Evolutionary conservation across 2,888 invertebrate species (phyloP).

Genomic region (Ormia ochracea): DNA sequence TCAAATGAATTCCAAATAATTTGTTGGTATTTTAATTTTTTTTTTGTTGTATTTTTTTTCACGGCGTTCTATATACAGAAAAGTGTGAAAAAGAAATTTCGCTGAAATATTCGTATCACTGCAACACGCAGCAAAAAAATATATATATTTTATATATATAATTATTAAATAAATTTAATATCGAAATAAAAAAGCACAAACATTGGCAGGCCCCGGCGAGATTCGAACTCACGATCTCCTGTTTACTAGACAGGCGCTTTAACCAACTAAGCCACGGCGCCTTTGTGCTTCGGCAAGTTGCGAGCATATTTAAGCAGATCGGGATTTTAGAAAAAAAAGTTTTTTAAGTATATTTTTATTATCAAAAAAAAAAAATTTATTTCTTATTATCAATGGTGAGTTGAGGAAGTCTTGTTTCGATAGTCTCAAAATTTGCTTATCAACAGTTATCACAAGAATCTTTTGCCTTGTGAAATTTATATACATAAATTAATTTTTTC

Average conservation of each 20-base stretch:
- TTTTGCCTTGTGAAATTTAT: too few species aligned
- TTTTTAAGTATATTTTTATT: too few species aligned
- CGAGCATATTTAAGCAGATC: neutral
- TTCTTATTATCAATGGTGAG: too few species aligned
- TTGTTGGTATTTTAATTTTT: neutral
- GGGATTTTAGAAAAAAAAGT: neutral
- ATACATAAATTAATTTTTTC: too few species aligned
- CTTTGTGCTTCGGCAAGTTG: neutral
- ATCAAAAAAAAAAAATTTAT: too few species aligned
- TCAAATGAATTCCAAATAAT: neutral
- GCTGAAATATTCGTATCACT: too few species aligned
- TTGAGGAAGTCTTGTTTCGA: too few species aligned
- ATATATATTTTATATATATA: neutral
- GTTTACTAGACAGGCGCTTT: conserved; percentile 72
- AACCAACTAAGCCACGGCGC: conserved; percentile 72
- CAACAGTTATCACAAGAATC: too few species aligned
- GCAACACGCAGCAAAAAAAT: conserved; percentile 18
- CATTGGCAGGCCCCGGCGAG: conserved; percentile 68
- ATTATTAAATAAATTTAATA: neutral
- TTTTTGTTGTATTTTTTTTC: conserved; percentile 7
- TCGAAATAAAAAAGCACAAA: neutral
- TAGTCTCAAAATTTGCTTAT: too few species aligned
- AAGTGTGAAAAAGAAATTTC: conserved; percentile 42
- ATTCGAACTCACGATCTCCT: conserved; percentile 73
- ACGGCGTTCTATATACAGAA: neutral